These are phyloP conservation scores for Sigmodon hispidus DNA, from an alignment of 2,113 vertebrate species.

Conservation along the genomic window DNA sequence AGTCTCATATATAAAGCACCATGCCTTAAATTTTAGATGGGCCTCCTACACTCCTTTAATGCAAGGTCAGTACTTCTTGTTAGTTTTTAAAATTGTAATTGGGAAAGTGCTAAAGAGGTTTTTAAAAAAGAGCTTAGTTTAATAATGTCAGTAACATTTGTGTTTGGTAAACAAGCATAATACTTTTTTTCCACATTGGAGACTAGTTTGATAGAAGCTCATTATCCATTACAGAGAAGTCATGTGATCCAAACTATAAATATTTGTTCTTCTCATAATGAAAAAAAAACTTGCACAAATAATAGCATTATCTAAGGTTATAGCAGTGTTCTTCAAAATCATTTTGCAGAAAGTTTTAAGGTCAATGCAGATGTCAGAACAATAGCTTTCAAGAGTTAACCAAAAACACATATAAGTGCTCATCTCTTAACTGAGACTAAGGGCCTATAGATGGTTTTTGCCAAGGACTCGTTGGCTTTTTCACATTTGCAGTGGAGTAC, in stretches of 20 bases:
- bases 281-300: neutral
- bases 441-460: neutral
- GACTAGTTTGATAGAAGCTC: neutral
- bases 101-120: neutral
- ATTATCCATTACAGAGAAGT: neutral
- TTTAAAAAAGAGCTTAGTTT: neutral
- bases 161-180: neutral
- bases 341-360: neutral
- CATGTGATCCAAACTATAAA: neutral
- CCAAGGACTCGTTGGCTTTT: neutral
- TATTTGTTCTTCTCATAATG: neutral
- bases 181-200: neutral
- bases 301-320: neutral
- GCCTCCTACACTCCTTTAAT: neutral
- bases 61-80: neutral
- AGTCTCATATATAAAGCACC: neutral
- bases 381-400: neutral
- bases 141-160: neutral
- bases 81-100: neutral
- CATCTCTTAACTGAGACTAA: neutral
- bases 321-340: neutral
- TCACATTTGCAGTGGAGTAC: neutral
- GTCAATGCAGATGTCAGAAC: neutral
- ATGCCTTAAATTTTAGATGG: neutral
- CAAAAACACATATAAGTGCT: neutral